Base-by-base conservation (phyloP, 1,140 invertebrate species). In the Leptonema lineaticorne region DNA sequence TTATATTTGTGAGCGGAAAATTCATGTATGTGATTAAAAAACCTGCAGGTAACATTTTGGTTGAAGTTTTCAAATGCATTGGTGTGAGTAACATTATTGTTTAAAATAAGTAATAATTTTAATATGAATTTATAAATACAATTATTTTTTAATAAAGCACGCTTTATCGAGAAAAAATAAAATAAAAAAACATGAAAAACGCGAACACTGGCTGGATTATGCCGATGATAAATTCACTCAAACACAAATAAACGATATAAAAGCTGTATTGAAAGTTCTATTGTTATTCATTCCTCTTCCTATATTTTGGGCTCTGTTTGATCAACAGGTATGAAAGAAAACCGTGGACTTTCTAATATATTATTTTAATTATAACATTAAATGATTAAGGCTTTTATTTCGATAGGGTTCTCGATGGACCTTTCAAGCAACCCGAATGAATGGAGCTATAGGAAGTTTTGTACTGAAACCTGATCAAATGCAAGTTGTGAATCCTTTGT, bases 281-380 rank as follows among this genome's bases (percentile, higher is more conserved):
- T 77, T 89, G 0, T 82, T 95, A 6, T 93, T 90, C 75, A 76
- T 93, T 28, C 92, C 92, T 0, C 75, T 94, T 9, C 92, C 92
- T 0, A 76, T 94, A 5, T 95, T 93, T 78, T 94, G 92, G 92
- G 89, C 92, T 2, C 81, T 95, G 0, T 90, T 90, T 75, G 89
- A 91, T 76, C 90, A 91, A 78, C 90, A 90, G 79, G 86, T 87
- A 77, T 71, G 64, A 33, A 11, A 11, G 30, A 5, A 33, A 33
- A 33, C 30, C 16, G 6, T 46, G 6, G 16, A 9, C 41, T 9
- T 4, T 46, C 3, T 16, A 46, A 9, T 9, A 46, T 16, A 46
- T 8, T 16, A 46, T 46, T 46, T 46, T 7, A 9, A 46, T 16
- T 6, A 46, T 46, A 46, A 46, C 7, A 9, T 9, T 46, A 7